A percentile compares a stretch with the other conserved stretches of the same genome.
Evolutionary conservation across 2,888 invertebrate genomes (phyloP).

Genomic region (Zygogramma bicolorata): DNA sequence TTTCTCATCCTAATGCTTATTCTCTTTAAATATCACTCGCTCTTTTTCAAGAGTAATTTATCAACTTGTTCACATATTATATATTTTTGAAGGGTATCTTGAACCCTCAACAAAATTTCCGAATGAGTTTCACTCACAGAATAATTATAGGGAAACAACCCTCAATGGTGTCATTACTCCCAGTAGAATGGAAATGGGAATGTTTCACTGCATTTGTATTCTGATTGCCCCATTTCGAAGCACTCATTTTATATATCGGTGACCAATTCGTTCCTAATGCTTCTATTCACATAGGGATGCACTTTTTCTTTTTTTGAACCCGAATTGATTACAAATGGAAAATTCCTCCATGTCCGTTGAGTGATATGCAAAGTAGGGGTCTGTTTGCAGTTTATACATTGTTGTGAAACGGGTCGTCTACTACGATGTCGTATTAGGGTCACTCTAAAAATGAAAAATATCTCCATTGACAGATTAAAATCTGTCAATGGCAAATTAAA

Average conservation of each 20-base stretch:
- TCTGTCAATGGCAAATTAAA: too few relatives aligned
- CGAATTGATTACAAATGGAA: conserved; percentile 8
- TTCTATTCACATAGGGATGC: neutral
- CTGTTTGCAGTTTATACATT: neutral
- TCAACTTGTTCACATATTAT: too few relatives aligned
- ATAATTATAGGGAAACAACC: neutral
- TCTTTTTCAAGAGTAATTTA: too few relatives aligned
- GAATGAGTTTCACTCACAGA: too few relatives aligned
- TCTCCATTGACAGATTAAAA: too few relatives aligned
- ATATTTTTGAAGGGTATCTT: too few relatives aligned
- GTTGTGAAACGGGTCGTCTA: too few relatives aligned
- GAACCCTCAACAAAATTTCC: too few relatives aligned
- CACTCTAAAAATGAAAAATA: too few relatives aligned
- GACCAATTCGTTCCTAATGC: neutral
- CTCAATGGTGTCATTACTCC: neutral
- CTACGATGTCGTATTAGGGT: too few relatives aligned
- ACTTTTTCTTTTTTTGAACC: neutral
- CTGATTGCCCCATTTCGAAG: neutral
- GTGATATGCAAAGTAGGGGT: neutral
- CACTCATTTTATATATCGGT: neutral
- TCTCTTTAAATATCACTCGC: too few relatives aligned
- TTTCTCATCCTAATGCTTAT: too few relatives aligned
- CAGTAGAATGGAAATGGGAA: neutral
- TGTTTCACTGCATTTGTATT: neutral
- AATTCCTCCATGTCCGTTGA: neutral